Percentiles rank a stretch among this genome's conserved stretches.
phyloP scores from a whole-genome alignment of 2,113 vertebrate species.

The Hippocampus zosterae region DNA sequence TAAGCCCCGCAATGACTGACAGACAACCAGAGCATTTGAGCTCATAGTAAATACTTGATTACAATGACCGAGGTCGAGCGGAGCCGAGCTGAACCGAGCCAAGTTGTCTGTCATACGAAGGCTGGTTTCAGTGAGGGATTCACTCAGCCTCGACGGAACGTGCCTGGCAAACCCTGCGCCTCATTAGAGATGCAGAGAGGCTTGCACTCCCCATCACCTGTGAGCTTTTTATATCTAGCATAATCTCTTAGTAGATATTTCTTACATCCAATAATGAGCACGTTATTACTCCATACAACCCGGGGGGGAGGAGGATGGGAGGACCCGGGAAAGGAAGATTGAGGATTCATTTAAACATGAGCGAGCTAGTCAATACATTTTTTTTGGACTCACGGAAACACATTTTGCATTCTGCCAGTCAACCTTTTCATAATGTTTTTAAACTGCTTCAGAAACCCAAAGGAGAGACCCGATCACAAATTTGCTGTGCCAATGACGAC shows the following conservation, averaged over 20 bases:
- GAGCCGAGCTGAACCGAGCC: constrained; percentile 37
- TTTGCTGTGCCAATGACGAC: too few relatives aligned
- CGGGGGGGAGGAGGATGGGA: background rate
- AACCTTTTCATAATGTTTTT: too few relatives aligned
- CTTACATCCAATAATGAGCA: constrained; percentile 71
- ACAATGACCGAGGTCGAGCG: constrained; percentile 47
- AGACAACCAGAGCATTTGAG: constrained; percentile 48
- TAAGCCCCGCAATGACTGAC: constrained; percentile 43
- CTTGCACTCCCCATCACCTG: constrained; percentile 63
- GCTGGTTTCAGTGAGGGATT: constrained; percentile 24
- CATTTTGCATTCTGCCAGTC: too few relatives aligned
- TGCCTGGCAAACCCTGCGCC: constrained; percentile 50
- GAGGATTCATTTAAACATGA: background rate
- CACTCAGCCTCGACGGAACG: constrained; percentile 42
- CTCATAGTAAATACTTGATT: constrained; percentile 61
- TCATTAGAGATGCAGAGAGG: constrained; percentile 68
- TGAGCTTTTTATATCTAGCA: constrained; percentile 69
- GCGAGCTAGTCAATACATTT: background rate
- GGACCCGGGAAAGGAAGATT: background rate
- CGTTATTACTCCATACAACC: constrained; percentile 68
- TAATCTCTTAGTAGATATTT: constrained; percentile 74
- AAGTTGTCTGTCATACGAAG: constrained; percentile 37
- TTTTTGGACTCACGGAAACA: background rate
- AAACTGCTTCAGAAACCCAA: too few relatives aligned
- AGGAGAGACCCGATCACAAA: too few relatives aligned